These are phyloP conservation scores for Clarias gariepinus DNA, from an alignment of 2,113 vertebrate species.

Conservation along the genomic window DNA sequence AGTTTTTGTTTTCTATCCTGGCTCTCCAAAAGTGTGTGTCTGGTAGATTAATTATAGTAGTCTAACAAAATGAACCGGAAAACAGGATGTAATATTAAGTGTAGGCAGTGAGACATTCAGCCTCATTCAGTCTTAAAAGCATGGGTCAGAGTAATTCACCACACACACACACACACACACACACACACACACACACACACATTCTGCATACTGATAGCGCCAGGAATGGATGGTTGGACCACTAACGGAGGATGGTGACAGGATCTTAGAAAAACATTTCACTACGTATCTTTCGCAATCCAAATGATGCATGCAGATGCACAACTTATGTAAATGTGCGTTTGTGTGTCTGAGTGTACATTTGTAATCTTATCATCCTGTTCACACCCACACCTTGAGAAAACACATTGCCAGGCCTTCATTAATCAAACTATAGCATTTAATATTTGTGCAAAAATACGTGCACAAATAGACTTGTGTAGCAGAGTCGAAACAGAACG, in stretches of 20 bases:
- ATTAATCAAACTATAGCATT: not conserved
- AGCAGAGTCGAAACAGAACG: not conserved
- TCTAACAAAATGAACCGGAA: not conserved
- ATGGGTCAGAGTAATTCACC: not conserved
- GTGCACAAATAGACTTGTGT: not conserved
- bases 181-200: slow-evolving; percentile 11
- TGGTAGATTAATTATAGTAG: slow-evolving; percentile 16
- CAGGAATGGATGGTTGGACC: not conserved
- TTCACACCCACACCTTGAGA: not conserved
- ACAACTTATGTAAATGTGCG: not conserved
- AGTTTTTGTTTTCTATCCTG: slow-evolving; percentile 45
- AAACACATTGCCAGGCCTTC: not conserved
- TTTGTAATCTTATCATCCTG: not conserved
- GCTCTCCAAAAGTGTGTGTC: slow-evolving; percentile 24
- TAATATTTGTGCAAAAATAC: not conserved
- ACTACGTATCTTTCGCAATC: not conserved
- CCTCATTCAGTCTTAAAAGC: not conserved
- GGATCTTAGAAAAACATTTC: not conserved
- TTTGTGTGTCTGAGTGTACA: not conserved
- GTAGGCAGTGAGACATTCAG: not conserved
- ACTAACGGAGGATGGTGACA: not conserved
- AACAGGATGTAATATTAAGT: not conserved
- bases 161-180: not conserved
- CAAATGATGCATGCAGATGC: not conserved
- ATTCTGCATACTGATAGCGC: not conserved